phyloP scores from a whole-genome alignment of 2,888 invertebrate species.

The Augiades crinisus region DNA sequence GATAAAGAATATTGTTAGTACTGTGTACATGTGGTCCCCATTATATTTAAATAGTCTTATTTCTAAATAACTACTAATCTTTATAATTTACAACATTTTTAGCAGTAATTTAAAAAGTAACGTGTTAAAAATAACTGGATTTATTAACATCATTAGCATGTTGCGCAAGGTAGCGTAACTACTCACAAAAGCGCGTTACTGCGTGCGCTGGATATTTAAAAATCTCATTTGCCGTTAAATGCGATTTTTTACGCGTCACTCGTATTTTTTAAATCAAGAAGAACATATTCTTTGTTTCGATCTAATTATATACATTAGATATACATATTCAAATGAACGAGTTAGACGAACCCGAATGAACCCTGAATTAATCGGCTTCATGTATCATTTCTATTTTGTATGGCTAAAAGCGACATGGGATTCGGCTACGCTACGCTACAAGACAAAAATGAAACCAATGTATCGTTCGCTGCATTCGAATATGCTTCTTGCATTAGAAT shows the following conservation, averaged over 20 bases:
- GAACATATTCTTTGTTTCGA: not conserved
- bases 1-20: no score
- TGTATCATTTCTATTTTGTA: not conserved
- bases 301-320: no score
- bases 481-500: not conserved
- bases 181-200: not conserved
- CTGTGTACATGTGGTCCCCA: no score
- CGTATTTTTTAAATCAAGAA: constrained; percentile 13
- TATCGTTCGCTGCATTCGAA: not conserved
- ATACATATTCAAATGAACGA: not conserved
- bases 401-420: not conserved
- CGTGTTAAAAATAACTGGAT: not conserved
- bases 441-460: no score
- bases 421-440: no score
- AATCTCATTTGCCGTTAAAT: constrained; percentile 5
- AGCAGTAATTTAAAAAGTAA: not conserved
- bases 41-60: no score
- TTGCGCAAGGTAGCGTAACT: not conserved
- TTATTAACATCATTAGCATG: constrained; percentile 4
- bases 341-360: not conserved
- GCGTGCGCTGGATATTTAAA: constrained; percentile 14
- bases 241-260: not conserved
- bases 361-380: no score
- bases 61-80: no score
- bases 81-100: no score